A percentile compares a stretch with the other conserved stretches of the same genome.
These are phyloP conservation scores for Kryphioiulus occultus DNA, from an alignment of 2,888 invertebrate genomes.

Conservation along the genomic window DNA sequence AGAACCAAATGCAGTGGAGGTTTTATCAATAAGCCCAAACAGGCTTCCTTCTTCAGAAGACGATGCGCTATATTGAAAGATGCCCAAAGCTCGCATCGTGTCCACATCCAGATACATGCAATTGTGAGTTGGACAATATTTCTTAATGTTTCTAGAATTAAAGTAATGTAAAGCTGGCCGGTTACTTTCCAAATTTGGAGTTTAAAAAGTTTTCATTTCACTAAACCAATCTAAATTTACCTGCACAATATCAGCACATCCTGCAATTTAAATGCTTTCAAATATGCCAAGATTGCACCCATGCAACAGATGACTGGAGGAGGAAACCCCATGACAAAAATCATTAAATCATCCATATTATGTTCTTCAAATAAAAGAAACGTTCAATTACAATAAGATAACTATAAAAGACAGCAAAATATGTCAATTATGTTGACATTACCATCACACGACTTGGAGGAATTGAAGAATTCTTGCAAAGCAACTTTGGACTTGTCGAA, in stretches of 20 bases:
- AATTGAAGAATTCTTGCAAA: conserved; percentile 39
- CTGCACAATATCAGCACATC: conserved; percentile 32
- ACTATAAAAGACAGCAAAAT: neutral
- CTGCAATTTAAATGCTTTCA: conserved; percentile 49
- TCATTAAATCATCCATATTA: neutral
- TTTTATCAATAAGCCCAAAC: conserved; percentile 61
- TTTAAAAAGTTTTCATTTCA: neutral
- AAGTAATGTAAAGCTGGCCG: neutral
- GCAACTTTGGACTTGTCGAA: neutral
- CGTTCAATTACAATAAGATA: neutral
- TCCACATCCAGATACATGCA: conserved; percentile 20
- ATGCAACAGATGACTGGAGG: conserved; percentile 47
- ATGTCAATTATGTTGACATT: neutral
- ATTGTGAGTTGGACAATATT: neutral
- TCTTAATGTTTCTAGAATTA: neutral
- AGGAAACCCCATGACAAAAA: conserved; percentile 20
- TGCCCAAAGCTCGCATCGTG: conserved; percentile 29
- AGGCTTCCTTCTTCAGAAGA: conserved; percentile 60
- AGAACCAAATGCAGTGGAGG: conserved; percentile 61
- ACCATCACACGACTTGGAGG: neutral
- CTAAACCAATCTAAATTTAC: neutral
- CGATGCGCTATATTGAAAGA: conserved; percentile 52
- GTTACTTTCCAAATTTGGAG: neutral
- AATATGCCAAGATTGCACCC: conserved; percentile 22
- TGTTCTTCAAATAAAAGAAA: neutral